Evolutionary conservation across 53 echinoderm and acorn worm species (phyloP), one percentile per base, ranked within the genome.

Genomic region (Echinarachnius parma): DNA sequence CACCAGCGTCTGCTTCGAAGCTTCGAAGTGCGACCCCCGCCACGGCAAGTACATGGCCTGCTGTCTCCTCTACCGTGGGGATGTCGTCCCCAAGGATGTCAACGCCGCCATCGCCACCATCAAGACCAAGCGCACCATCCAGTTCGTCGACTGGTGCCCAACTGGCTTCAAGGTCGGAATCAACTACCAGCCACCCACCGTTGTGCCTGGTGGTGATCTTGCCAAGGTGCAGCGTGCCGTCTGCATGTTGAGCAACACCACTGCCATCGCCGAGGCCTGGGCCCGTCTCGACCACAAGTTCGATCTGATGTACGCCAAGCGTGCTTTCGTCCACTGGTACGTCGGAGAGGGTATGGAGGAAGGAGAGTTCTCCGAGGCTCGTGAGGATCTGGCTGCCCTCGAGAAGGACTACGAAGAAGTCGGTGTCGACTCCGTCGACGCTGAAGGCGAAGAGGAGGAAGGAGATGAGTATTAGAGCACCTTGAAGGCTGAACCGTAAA

Each of bases 111-210:
- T 87, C 28, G 87, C 87, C 27, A 59, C 78, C 82, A 87, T 87
- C 78, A 87, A 87, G 55, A 86, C 86, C 53, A 86, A 86, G 48
- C 77, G 86, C 47, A 86, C 81, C 77, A 86, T 86, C 77, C 86
- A 86, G 77, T 88, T 88, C 46, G 88, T 88, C 46, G 88, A 88
- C 79, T 88, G 88, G 88, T 88, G 88, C 61, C 88, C 88, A 88
- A 88, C 88, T 77, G 88, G 88, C 59, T 88, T 88, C 79, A 88
- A 88, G 34, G 85, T 85, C 53, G 94, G 94, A 71, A 93, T 93
- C 86, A 93, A 93, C 94, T 93, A 93, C 84, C 94, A 93, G 66
- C 94, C 94, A 69, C 94, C 94, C 31, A 93, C 94, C 65, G 94
- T 89, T 24, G 94, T 93, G 56, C 94, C 94, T 35, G 94, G 94